Base-by-base conservation (phyloP, 2,797 vertebrate species). In the Paramormyrops hopkinsi region DNA sequence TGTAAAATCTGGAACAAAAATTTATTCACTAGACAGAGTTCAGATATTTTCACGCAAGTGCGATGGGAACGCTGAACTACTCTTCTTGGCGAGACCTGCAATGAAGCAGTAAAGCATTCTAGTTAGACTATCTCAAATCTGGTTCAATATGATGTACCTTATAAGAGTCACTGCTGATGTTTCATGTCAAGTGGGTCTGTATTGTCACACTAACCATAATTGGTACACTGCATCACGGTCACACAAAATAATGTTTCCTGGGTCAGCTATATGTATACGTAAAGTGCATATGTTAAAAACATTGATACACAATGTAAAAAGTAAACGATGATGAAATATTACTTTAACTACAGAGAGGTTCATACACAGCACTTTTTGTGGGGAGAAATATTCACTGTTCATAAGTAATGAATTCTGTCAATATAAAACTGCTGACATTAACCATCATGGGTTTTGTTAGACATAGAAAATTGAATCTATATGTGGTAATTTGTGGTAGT, bases 21-120 rank as follows among this genome's bases (percentile, higher is more conserved):
- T 73, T 51, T 88, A 89, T 90, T 69, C 25, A 56, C 86, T 90
- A 87, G 89, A 87, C 65, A 89, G 85, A 90, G 90, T 91, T 89
- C 91, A 82, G 83, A 89, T 90, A 91, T 19, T 90, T 91, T 90
- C 51, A 11, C 65, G 12, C 11, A 37, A 76, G 54, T 41, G 37
- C 25, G 83, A 88, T 0, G 9, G 76, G 79, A 56, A 62, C 0
- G 22, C 88, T 50, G 54, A 19, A 88, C 90, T 96, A 96, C 92
- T 95, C 93, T 56, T 95, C 94, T 91, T 95, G 96, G 89, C 95
- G 96, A 94, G 96, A 95, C 94, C 96, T 97, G 94, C 29, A 94
- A 93, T 25, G 90, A 92, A 93, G 87, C 73, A 92, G 41, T 14
- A 90, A 59, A 73, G 33, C 2, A 7, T 14, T 41, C 37, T 2